Conservation (phyloP, 2,888 invertebrate species). For the Oligia latruncula region DNA sequence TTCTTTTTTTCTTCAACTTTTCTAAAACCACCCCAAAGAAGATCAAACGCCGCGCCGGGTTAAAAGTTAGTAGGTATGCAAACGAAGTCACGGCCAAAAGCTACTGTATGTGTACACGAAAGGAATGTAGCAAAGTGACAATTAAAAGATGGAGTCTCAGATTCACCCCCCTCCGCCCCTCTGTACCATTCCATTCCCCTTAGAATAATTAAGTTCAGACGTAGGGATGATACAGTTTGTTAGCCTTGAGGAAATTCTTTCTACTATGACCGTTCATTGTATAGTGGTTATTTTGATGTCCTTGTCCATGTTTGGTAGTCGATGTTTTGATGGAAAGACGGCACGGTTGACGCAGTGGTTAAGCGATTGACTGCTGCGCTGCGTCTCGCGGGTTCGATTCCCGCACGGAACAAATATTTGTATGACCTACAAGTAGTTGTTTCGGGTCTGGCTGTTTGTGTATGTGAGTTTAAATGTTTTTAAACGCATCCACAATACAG, state of each 20-base stretch:
- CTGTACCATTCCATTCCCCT: constrained; percentile 49
- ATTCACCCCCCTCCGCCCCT: constrained; percentile 2
- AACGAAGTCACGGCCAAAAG: constrained; percentile 1
- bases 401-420: too few relatives aligned
- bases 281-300: too few relatives aligned
- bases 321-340: not conserved
- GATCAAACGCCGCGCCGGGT: not conserved
- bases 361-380: too few relatives aligned
- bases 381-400: too few relatives aligned
- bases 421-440: too few relatives aligned
- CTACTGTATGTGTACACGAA: constrained; percentile 1
- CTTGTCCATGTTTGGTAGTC: not conserved
- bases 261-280: not conserved
- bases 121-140: constrained; percentile 42
- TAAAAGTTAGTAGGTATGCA: not conserved
- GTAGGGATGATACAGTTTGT: constrained; percentile 48
- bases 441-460: too few relatives aligned
- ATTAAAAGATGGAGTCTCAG: constrained; percentile 55
- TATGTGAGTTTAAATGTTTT: too few relatives aligned
- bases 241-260: constrained; percentile 1
- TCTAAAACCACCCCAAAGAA: not conserved
- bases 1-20: not conserved
- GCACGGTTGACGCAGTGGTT: too few relatives aligned
- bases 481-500: too few relatives aligned
- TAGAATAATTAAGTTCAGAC: constrained; percentile 64